Percentiles rank a stretch among this genome's conserved stretches.
phyloP scores from a whole-genome alignment of 2,888 invertebrate genomes.

The Dexiosoma caninum region DNA sequence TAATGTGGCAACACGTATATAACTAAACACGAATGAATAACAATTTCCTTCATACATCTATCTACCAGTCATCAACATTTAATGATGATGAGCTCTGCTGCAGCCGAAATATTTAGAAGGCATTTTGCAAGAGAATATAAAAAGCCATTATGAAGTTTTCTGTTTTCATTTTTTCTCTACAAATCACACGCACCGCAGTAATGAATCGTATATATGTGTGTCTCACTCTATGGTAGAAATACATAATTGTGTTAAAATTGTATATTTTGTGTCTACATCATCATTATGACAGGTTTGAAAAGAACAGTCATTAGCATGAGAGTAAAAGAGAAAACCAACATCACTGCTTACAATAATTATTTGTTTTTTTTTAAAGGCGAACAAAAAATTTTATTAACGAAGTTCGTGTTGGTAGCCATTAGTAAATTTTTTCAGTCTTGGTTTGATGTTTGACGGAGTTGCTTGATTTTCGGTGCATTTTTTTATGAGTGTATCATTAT shows the following conservation, averaged over 20 bases:
- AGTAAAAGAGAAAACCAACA: constrained; percentile 50
- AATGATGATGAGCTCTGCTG: constrained; percentile 65
- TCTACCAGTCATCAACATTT: constrained; percentile 60
- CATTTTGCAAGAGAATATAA: constrained; percentile 26
- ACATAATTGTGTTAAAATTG: constrained; percentile 33
- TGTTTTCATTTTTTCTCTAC: constrained; percentile 24
- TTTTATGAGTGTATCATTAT: constrained; percentile 39
- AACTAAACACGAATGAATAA: constrained; percentile 49
- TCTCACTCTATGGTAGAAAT: constrained; percentile 28
- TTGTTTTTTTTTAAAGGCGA: constrained; percentile 18
- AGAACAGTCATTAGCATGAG: constrained; percentile 61
- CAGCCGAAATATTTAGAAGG: constrained; percentile 5
- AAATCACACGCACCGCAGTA: neutral
- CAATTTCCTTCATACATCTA: constrained; percentile 58
- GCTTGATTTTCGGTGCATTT: constrained; percentile 40
- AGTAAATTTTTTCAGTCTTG: constrained; percentile 58
- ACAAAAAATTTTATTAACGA: constrained; percentile 41
- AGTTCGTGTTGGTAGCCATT: constrained; percentile 57
- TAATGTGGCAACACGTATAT: constrained; percentile 34
- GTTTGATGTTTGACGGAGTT: constrained; percentile 61
- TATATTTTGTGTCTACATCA: constrained; percentile 41
- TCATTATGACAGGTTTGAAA: constrained; percentile 57
- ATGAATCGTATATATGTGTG: constrained; percentile 6
- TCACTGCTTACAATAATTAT: constrained; percentile 9
- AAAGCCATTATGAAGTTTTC: constrained; percentile 53